Evolutionary conservation across 2,113 vertebrate species (phyloP).

Genomic region (Cricetomys ansorgei): DNA sequence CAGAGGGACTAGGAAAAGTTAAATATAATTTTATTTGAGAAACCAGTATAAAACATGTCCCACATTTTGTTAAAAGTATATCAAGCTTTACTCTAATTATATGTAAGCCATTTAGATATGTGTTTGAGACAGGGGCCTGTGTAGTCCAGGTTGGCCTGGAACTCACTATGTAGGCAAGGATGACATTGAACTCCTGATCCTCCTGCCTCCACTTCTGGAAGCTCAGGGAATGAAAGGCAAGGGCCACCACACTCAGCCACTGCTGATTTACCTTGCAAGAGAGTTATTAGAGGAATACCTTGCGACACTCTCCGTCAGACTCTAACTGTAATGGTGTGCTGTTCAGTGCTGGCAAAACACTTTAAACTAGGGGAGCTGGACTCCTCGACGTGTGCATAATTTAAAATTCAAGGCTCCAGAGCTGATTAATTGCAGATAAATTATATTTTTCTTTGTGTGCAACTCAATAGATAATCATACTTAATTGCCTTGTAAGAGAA

Average conservation of each 20-base stretch:
- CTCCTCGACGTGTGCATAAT: conserved; percentile 10
- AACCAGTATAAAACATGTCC: neutral
- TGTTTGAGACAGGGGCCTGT: neutral
- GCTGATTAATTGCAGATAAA: conserved; percentile 68
- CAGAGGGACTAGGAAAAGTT: neutral
- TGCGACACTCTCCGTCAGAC: neutral
- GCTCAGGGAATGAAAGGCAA: neutral
- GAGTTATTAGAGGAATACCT: neutral
- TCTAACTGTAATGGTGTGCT: neutral
- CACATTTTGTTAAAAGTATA: neutral
- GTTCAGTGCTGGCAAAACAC: conserved; percentile 31
- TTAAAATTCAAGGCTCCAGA: conserved; percentile 50
- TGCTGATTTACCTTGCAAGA: neutral
- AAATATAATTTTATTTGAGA: neutral
- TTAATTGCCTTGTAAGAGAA: conserved; percentile 57
- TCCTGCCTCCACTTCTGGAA: neutral
- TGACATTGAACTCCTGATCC: neutral
- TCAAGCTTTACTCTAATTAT: neutral
- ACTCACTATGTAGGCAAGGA: neutral
- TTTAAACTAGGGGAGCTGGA: conserved; percentile 53
- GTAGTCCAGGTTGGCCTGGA: neutral
- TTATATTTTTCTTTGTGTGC: conserved; percentile 59
- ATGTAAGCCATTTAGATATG: neutral
- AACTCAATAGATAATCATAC: conserved; percentile 58
- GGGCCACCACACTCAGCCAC: neutral